phyloP scores from a whole-genome alignment of 2,797 vertebrate species.

The Salarias fasciatus region DNA sequence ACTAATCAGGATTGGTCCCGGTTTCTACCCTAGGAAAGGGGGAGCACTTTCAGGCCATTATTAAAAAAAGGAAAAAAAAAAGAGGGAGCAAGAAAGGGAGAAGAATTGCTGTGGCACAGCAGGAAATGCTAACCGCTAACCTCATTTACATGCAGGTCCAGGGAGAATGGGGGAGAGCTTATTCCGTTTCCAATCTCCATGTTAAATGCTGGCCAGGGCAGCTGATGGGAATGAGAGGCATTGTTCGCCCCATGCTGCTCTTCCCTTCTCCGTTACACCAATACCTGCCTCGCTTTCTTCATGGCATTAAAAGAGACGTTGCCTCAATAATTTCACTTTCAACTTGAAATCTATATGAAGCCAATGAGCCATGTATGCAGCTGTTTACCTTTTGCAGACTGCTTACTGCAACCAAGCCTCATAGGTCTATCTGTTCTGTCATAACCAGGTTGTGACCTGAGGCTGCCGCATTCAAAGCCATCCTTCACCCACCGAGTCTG shows the following conservation, averaged over 20 bases:
- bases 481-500: conserved; percentile 80
- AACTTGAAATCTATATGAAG: conserved; percentile 52
- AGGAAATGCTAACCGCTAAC: conserved; percentile 82
- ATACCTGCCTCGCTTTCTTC: conserved; percentile 73
- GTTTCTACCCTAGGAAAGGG: conserved; percentile 73
- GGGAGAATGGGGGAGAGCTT: conserved; percentile 76
- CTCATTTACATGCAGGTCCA: conserved; percentile 88
- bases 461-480: conserved; percentile 80
- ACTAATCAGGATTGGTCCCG: conserved; percentile 84
- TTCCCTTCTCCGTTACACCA: conserved; percentile 63
- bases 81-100: conserved; percentile 61
- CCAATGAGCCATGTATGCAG: conserved; percentile 48
- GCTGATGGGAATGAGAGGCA: conserved; percentile 81
- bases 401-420: conserved; percentile 56
- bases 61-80: conserved; percentile 47
- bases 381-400: conserved; percentile 63
- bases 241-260: conserved; percentile 76
- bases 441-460: conserved; percentile 82
- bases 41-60: conserved; percentile 76
- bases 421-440: conserved; percentile 67
- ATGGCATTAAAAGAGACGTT: conserved; percentile 55
- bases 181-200: conserved; percentile 87
- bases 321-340: conserved; percentile 56
- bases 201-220: conserved; percentile 84
- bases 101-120: conserved; percentile 78